phyloP scores from a whole-genome alignment of 1,140 invertebrate genomes.

The Tetranychus urticae region DNA sequence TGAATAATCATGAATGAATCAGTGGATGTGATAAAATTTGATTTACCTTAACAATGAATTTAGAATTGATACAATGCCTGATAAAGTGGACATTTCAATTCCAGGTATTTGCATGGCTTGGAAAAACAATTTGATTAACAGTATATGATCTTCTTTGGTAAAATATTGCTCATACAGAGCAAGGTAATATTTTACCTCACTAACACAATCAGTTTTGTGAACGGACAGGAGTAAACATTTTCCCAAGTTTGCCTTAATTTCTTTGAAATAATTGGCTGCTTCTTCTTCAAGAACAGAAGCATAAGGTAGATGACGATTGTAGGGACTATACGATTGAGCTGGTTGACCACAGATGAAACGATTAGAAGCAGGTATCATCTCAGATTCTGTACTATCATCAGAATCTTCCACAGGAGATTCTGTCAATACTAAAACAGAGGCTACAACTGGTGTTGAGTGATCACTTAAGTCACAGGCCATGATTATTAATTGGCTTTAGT shows the following conservation, averaged over 20 bases:
- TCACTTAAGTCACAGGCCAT: too few relatives aligned
- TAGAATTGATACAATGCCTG: conserved; percentile 30
- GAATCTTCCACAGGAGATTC: too few relatives aligned
- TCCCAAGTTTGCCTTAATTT: conserved; percentile 2
- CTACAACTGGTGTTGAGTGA: too few relatives aligned
- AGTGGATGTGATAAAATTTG: not conserved
- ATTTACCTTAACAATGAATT: not conserved
- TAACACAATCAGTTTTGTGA: not conserved
- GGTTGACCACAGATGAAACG: not conserved
- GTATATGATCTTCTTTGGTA: conserved; percentile 66
- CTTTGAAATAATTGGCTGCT: not conserved
- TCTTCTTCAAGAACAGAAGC: not conserved
- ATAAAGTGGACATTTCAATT: conserved; percentile 42
- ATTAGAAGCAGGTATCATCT: too few relatives aligned
- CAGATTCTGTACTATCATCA: too few relatives aligned
- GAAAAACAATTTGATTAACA: conserved; percentile 58
- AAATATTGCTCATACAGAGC: conserved; percentile 61
- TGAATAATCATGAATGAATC: too few relatives aligned
- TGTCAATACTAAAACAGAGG: too few relatives aligned
- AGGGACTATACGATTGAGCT: not conserved
- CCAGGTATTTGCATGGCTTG: conserved; percentile 48
- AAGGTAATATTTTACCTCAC: conserved; percentile 33
- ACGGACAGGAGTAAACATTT: not conserved
- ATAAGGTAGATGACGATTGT: conserved; percentile 1
- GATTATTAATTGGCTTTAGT: too few relatives aligned